phyloP scores from a whole-genome alignment of 2,113 vertebrate genomes.

The mouse (Mus musculus) region DNA sequence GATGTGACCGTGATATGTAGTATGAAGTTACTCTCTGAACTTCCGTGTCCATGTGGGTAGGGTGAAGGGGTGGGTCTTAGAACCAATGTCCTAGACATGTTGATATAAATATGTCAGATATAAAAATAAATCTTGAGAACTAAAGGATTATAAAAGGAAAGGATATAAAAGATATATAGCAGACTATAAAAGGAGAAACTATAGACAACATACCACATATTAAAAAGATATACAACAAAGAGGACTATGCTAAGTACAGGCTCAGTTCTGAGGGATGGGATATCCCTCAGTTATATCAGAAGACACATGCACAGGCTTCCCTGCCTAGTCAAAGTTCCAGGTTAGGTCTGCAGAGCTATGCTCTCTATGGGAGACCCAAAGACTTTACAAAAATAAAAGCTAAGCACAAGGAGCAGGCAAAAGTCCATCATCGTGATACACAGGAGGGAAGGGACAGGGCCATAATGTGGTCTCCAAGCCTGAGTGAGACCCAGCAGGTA shows the following conservation, averaged over 20 bases:
- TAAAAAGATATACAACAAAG: background rate
- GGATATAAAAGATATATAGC: no score
- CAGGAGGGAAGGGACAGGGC: background rate
- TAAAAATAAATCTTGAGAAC: background rate
- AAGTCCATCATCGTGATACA: background rate
- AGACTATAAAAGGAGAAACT: background rate
- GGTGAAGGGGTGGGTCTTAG: background rate
- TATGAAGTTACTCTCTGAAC: background rate
- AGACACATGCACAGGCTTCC: background rate
- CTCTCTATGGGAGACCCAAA: background rate
- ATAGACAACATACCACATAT: background rate
- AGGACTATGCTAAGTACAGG: background rate
- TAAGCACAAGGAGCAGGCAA: background rate
- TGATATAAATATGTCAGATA: background rate
- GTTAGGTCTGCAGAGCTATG: background rate
- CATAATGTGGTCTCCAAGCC: no score
- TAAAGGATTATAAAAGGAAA: background rate
- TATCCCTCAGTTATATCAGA: background rate
- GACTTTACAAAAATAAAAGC: background rate
- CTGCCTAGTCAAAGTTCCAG: background rate
- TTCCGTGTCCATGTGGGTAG: background rate
- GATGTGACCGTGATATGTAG: background rate
- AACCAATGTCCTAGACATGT: background rate
- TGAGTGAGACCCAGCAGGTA: background rate
- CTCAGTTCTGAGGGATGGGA: background rate